Evolutionary conservation across 1,140 invertebrate genomes (phyloP).

Genomic region (Brachionus plicatilis): DNA sequence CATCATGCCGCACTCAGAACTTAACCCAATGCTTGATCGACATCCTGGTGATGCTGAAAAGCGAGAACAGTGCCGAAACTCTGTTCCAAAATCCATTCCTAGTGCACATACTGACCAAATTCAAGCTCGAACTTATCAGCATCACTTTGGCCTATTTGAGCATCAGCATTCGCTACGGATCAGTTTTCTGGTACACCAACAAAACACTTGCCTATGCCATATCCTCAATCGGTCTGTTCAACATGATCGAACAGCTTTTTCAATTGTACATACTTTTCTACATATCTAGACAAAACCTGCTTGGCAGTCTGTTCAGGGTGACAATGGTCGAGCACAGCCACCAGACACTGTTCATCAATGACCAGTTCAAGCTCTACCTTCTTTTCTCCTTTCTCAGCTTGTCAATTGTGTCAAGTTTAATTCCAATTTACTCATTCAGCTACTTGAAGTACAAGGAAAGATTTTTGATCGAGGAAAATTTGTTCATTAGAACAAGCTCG

Average conservation of each 20-base stretch:
- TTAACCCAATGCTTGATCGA: not conserved
- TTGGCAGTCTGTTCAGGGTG: not conserved
- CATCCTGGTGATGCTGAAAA: not conserved
- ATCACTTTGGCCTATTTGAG: not conserved
- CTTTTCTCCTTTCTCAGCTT: slow-evolving; percentile 6
- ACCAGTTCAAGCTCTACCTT: not conserved
- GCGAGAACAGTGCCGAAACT: not conserved
- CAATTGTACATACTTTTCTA: slow-evolving; percentile 8
- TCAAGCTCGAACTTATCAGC: not conserved
- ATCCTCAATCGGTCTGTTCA: not conserved
- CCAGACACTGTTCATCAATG: not conserved
- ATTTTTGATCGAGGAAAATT: not conserved
- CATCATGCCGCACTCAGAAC: not conserved
- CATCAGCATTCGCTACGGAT: not conserved
- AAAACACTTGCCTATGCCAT: slow-evolving; percentile 1
- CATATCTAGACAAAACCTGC: not conserved
- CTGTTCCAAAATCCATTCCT: not conserved
- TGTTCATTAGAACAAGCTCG: not conserved
- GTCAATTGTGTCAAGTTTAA: not conserved
- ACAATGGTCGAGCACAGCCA: not conserved
- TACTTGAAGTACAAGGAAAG: slow-evolving; percentile 19
- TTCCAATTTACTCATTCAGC: slow-evolving; percentile 18
- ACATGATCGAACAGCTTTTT: not conserved
- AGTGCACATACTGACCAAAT: not conserved
- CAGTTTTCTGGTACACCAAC: slow-evolving; percentile 21